These are phyloP conservation scores for Picathartes gymnocephalus DNA, from an alignment of 2,113 vertebrate species.

Conservation along the genomic window DNA sequence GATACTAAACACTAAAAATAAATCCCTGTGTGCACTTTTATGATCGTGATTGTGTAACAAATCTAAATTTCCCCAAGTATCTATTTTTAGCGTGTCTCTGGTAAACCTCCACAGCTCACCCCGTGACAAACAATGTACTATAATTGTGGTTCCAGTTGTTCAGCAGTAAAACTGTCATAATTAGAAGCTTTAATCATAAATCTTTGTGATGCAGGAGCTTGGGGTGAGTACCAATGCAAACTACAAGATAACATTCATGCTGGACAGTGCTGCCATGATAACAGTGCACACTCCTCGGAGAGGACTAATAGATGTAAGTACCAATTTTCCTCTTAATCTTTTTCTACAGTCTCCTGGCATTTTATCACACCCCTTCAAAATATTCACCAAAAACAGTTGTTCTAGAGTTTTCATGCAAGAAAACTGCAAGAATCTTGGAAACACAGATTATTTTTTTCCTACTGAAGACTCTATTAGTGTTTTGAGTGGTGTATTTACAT, in stretches of 20 bases:
- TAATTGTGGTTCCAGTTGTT: neutral
- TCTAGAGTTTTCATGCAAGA: neutral
- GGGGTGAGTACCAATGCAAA: slow-evolving; percentile 94
- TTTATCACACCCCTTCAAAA: neutral
- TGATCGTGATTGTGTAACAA: neutral
- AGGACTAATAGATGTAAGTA: slow-evolving; percentile 91
- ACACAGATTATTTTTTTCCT: neutral
- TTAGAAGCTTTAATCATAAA: neutral
- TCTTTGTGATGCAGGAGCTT: slow-evolving; percentile 82
- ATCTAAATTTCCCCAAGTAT: neutral
- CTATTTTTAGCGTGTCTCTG: neutral
- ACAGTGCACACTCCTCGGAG: slow-evolving; percentile 96
- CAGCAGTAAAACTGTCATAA: neutral
- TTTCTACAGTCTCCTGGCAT: neutral
- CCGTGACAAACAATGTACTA: neutral
- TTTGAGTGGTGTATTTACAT: neutral
- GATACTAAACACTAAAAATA: neutral
- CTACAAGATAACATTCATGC: slow-evolving; percentile 98
- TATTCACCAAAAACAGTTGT: neutral
- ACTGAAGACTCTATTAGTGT: neutral
- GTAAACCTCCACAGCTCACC: neutral
- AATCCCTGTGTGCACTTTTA: neutral
- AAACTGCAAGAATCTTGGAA: neutral
- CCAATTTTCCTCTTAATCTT: neutral
- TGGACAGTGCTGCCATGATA: slow-evolving; percentile 99